Evolutionary conservation across 2,797 vertebrate genomes (phyloP), one percentile per base, ranked within the genome.

Genomic region (Sebastes kiyomatsui): DNA sequence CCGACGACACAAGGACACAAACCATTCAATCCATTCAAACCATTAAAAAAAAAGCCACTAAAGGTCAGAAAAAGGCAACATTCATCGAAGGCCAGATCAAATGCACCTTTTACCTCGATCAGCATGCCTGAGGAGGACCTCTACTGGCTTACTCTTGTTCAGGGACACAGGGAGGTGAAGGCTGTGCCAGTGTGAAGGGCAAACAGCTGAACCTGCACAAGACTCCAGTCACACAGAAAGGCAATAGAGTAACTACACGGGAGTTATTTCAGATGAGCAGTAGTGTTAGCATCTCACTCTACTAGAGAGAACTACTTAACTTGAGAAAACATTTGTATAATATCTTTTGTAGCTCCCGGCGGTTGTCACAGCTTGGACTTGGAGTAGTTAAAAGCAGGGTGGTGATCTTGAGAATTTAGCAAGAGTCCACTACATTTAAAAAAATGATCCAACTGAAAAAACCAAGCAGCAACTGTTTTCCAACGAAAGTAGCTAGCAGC

Each of bases 1-100:
- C 72, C n/a, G 56, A 83, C 56, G 75, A 73, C 75, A 82, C 52
- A 8, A 78, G 52, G 42, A 67, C 28, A 67, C 56, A 64, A 62
- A 62, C 20, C 20, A 13, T 33, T 64, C 14, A 16, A 38, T 13
- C 35, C 35, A 38, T 38, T 38, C 49, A 22, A 67, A 81, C 69
- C 66, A 59, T 69, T 68, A 23, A 72, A 54, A 32, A 32, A 72
- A 16, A 46, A 79, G n/a, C 9, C 33, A 22, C 35, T 59, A 14
- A 0, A 3, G 11, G 35, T 75, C 61, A 72, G 46, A 52, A 49
- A 67, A 27, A 69, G 59, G 16, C 22, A 58, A 38, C 22, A 20
- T 55, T 82, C 0, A 14, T 35, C 54, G 25, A 75, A 83, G 66
- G 38, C 12, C 65, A 38, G 42, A 72, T 72, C 58, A 76, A 67